These are phyloP conservation scores for Sebastiscus tertius DNA, from an alignment of 2,797 vertebrate species.

Conservation along the genomic window DNA sequence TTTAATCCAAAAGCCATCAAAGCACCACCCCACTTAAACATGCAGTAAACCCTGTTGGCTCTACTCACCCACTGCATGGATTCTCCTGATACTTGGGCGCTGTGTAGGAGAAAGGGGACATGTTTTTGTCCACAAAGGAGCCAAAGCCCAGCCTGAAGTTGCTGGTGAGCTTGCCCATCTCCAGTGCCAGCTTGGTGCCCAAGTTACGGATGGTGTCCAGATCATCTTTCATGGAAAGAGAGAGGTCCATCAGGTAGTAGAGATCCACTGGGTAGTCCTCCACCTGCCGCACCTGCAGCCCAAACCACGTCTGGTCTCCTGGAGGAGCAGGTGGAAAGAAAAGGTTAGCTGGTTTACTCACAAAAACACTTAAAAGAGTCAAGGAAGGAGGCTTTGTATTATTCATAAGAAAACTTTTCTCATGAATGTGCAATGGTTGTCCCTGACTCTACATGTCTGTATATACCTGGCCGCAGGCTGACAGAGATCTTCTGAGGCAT, in stretches of 20 bases:
- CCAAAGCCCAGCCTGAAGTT: slow-evolving; percentile 98
- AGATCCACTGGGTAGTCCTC: slow-evolving; percentile 98
- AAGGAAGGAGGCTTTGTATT: background rate
- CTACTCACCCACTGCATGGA: slow-evolving; percentile 93
- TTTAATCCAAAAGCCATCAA: background rate
- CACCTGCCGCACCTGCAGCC: slow-evolving; percentile 94
- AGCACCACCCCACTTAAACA: background rate
- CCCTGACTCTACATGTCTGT: background rate
- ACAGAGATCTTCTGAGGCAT: slow-evolving; percentile 90
- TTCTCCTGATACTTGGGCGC: slow-evolving; percentile 94
- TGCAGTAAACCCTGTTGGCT: background rate
- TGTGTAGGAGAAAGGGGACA: slow-evolving; percentile 97
- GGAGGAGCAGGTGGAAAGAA: background rate
- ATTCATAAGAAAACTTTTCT: background rate
- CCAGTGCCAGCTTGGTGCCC: slow-evolving; percentile 93
- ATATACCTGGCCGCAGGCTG: slow-evolving; percentile 89
- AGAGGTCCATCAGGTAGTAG: slow-evolving; percentile 99
- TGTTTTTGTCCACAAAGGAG: slow-evolving; percentile 96
- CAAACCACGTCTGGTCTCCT: slow-evolving; percentile 90
- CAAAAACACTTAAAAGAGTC: background rate
- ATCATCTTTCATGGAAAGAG: slow-evolving; percentile 98
- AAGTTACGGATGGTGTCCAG: slow-evolving; percentile 93
- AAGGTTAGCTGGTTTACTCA: background rate
- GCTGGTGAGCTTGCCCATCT: slow-evolving; percentile 98
- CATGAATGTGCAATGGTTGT: background rate